phyloP scores from a whole-genome alignment of 2,113 vertebrate species.

The Mormoops blainvillei region DNA sequence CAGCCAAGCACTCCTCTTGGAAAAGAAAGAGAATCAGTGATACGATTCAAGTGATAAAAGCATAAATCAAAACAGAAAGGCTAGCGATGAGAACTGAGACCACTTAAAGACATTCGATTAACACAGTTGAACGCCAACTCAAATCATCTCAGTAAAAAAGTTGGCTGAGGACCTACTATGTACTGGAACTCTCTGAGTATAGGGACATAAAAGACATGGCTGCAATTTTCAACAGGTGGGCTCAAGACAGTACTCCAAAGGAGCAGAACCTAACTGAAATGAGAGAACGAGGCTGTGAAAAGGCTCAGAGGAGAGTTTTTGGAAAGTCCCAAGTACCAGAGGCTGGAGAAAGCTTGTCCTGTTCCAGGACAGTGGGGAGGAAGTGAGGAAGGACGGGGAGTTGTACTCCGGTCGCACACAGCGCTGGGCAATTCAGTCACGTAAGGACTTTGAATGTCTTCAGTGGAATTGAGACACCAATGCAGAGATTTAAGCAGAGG shows the following conservation, averaged over 20 bases:
- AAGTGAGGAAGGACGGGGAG: background rate
- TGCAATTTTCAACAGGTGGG: background rate
- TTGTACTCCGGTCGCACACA: background rate
- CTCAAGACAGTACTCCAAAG: background rate
- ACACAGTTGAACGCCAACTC: background rate
- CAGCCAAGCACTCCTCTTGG: background rate
- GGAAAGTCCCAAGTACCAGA: background rate
- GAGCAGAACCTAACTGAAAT: background rate
- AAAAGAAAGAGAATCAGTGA: background rate
- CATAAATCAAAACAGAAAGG: slow-evolving; percentile 8
- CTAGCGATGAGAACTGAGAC: background rate
- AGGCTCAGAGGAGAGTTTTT: background rate
- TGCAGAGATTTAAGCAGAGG: background rate
- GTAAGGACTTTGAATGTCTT: background rate
- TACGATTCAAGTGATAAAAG: slow-evolving; percentile 40
- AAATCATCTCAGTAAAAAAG: background rate
- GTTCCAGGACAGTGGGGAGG: background rate
- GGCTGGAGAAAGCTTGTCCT: background rate
- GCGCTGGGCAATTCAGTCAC: background rate
- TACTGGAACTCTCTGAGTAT: background rate
- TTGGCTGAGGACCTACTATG: background rate
- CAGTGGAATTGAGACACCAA: background rate
- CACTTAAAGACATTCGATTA: background rate
- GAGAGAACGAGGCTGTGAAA: background rate
- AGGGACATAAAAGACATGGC: background rate